Conservation (phyloP, 2,797 vertebrate genomes). For the Clarias fuscus region DNA sequence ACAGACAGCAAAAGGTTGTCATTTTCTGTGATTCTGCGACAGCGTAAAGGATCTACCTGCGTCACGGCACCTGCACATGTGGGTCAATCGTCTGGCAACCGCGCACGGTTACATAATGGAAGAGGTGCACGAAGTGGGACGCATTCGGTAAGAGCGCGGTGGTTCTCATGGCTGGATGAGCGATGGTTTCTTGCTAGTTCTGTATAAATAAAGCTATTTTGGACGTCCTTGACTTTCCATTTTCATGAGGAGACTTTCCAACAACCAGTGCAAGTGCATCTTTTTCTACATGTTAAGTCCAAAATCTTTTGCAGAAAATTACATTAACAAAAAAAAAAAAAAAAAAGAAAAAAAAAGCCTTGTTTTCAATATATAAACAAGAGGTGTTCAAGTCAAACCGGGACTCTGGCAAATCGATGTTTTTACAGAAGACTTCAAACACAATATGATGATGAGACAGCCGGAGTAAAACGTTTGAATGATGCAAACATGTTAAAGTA, state of each 20-base stretch:
- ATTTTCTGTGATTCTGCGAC: constrained; percentile 15
- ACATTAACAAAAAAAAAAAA: neutral
- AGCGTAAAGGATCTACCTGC: constrained; percentile 32
- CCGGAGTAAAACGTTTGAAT: too few species aligned
- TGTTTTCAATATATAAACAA: neutral
- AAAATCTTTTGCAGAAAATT: neutral
- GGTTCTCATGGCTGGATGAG: neutral
- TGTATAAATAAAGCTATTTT: neutral
- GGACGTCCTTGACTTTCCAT: neutral
- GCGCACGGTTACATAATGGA: constrained; percentile 56
- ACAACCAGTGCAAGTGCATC: neutral
- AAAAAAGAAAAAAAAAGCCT: too few species aligned
- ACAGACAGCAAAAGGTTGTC: constrained; percentile 23
- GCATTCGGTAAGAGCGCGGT: neutral
- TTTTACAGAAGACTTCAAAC: too few species aligned
- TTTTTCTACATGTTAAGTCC: neutral
- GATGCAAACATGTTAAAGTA: too few species aligned
- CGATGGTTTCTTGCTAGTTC: neutral
- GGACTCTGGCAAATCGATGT: too few species aligned
- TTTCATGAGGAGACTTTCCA: neutral
- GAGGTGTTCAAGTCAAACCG: too few species aligned
- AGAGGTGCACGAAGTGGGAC: neutral
- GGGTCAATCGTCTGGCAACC: constrained; percentile 25
- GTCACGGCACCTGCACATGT: constrained; percentile 52
- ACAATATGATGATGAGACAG: too few species aligned